Percentiles rank a stretch among this genome's conserved stretches.
Evolutionary conservation across 2,113 vertebrate genomes (phyloP).

Genomic region (Patagioenas fasciata): DNA sequence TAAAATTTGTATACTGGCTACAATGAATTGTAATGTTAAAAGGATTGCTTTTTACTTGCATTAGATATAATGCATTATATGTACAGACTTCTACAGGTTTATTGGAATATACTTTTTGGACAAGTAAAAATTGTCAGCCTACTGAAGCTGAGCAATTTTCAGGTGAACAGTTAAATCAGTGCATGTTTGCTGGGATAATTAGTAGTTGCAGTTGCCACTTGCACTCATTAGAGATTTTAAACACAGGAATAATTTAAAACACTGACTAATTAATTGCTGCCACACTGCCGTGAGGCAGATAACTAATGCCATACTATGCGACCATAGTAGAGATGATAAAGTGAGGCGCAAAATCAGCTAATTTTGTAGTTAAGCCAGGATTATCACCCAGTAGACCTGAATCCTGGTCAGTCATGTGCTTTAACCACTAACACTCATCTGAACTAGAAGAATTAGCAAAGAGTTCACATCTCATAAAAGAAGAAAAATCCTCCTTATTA

Average conservation of each 20-base stretch:
- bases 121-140: neutral
- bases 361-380: neutral
- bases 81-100: neutral
- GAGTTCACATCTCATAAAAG: neutral
- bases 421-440: neutral
- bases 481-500: neutral
- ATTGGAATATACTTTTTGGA: neutral
- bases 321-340: neutral
- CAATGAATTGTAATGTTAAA: neutral
- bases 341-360: neutral
- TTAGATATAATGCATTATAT: neutral
- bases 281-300: neutral
- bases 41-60: neutral
- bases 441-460: neutral
- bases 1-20: neutral
- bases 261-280: neutral
- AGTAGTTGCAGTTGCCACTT: neutral
- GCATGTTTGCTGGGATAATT: neutral
- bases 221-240: neutral
- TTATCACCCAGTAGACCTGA: neutral
- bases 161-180: slow-evolving; percentile 1
- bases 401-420: neutral
- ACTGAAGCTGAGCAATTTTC: neutral
- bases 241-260: neutral
- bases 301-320: neutral